These are phyloP conservation scores for Zophobas atratus DNA, from an alignment of 1,140 invertebrate genomes.

Conservation along the genomic window DNA sequence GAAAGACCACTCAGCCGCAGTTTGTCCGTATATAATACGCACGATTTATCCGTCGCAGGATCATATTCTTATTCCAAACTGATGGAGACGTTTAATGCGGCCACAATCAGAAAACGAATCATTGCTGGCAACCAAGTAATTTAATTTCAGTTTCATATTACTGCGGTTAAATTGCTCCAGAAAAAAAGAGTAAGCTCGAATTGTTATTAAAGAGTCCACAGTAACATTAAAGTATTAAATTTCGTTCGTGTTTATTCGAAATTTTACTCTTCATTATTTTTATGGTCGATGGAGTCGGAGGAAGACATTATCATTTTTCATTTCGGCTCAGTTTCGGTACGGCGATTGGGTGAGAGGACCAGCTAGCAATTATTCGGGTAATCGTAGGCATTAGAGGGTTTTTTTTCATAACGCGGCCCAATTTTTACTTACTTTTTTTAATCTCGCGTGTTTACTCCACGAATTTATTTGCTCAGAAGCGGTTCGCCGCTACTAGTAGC, in stretches of 20 bases:
- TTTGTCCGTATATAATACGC: constrained; percentile 24
- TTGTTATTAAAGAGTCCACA: constrained; percentile 24
- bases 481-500: neutral
- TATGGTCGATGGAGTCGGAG: constrained; percentile 4
- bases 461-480: too few relatives aligned
- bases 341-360: neutral
- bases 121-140: constrained; percentile 23
- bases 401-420: neutral
- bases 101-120: constrained; percentile 12
- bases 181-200: constrained; percentile 9
- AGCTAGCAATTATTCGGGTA: neutral
- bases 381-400: neutral
- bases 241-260: constrained; percentile 19
- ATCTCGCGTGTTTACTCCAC: too few relatives aligned
- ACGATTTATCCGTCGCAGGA: neutral
- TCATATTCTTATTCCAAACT: neutral
- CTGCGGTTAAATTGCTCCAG: constrained; percentile 17
- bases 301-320: constrained; percentile 13
- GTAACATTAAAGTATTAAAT: constrained; percentile 34
- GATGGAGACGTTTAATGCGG: constrained; percentile 5
- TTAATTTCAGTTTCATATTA: constrained; percentile 29
- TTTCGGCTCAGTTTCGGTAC: neutral
- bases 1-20: constrained; percentile 18
- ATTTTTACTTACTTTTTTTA: neutral
- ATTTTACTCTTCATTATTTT: constrained; percentile 41